Evolutionary conservation across 2,113 vertebrate genomes (phyloP), one percentile per base, ranked within the genome.

Genomic region (Narcine bancroftii): DNA sequence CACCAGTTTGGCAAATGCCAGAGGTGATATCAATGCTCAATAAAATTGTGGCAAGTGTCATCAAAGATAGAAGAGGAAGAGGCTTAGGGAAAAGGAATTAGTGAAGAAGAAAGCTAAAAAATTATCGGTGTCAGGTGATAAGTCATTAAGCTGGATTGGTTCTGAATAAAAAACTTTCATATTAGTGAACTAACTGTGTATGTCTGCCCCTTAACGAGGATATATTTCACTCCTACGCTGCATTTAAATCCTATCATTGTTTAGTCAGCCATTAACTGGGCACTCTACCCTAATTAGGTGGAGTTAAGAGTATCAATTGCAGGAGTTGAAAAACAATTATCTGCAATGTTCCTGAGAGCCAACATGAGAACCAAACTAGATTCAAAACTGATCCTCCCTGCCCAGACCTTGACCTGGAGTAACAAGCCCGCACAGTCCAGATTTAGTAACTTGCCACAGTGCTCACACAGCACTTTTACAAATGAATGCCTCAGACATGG

Each of bases 181-280:
- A 56, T 85, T 53, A 53, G 81, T 36, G 50, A 56, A 85, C 50
- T 19, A 60, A 85, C 50, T 60, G 53, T n/a, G 4, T 56, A n/a
- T n/a, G 33, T 56, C 79, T 83, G 79, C 53, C 50, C 81, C 50
- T 85, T 60, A 85, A 36, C 81, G 5, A 11, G 0, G 50, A 85
- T 50, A 85, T 85, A 85, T 60, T 85, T 36, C 81, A 85, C 81
- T 85, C 53, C 81, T 85, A 85, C 81, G 81, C 81, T 85, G 50
- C 81, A 85, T 36, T 85, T 85, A 85, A 85, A 85, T n/a, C 81
- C 50, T n/a, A 85, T 85, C 81, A 85, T 85, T 85, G 81, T 85
- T 85, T 85, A 60, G 81, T 85, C 81, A 60, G 53, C 50, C 81
- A 85, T 60, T 85, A 85, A 36, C 81, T 85, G 79, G 79, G 79